Percentiles rank a stretch among this genome's conserved stretches.
phyloP scores from a whole-genome alignment of 53 echinoderm and acorn worm species.

The Mesocentrotus franciscanus region DNA sequence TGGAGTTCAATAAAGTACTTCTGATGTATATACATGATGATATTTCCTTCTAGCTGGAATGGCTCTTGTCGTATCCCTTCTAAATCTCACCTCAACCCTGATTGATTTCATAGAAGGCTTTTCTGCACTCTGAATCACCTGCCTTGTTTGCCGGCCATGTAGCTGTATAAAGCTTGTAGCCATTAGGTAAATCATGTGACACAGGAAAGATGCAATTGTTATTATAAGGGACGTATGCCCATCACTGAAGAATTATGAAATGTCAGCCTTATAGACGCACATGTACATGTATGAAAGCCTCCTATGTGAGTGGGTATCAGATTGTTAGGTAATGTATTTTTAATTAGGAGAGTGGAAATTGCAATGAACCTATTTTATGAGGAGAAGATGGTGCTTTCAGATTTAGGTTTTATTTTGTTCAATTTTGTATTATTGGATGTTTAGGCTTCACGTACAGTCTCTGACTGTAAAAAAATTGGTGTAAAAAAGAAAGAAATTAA shows the following conservation, averaged over 20 bases:
- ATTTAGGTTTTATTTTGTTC: too few species aligned
- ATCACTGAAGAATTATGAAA: neutral
- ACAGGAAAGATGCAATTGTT: neutral
- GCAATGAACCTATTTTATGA: too few species aligned
- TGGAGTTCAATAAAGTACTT: neutral
- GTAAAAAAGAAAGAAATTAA: too few species aligned
- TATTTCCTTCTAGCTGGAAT: neutral
- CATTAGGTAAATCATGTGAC: neutral
- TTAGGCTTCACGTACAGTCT: too few species aligned
- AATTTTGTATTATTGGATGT: too few species aligned
- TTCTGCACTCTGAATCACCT: neutral
- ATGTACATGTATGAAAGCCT: neutral
- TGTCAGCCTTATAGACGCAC: neutral
- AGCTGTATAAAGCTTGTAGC: neutral
- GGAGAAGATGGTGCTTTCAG: too few species aligned
- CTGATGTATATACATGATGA: neutral
- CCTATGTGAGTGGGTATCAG: too few species aligned
- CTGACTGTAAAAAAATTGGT: too few species aligned
- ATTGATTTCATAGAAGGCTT: constrained; percentile 20
- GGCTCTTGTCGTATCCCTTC: neutral
- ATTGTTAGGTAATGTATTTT: too few species aligned
- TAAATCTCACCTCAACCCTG: neutral
- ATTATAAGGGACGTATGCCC: neutral
- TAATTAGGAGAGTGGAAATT: too few species aligned
- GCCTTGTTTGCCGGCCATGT: neutral